Base-by-base conservation (phyloP, 2,113 vertebrate species). In the Alectura lathami region DNA sequence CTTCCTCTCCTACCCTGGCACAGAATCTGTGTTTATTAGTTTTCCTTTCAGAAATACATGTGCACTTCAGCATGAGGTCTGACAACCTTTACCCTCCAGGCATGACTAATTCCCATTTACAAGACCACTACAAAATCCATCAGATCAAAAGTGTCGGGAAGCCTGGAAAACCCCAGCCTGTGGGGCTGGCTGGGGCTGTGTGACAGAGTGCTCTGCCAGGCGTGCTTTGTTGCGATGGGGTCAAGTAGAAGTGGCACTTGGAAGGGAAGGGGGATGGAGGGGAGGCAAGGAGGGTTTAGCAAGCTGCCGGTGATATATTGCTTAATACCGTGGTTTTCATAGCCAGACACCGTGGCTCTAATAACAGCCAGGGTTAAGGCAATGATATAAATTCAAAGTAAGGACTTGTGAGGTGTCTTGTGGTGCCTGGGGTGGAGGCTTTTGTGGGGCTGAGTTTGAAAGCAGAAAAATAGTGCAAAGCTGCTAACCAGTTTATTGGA, bases 61-160 rank as follows among this genome's bases (percentile, higher is more conserved):
- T 95, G 91, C 91, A 80, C 79, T 97, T 95, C 95, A 96, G 94
- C 95, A 86, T 97, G 96, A 96, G 94, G 90, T 85, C 93, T 95
- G 94, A 91, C 94, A 95, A 85, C 95, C 96, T 95, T 89, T 94
- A 94, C 96, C 96, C 90, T 95, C 54, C 66, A 95, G 86, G 93
- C 93, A 92, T 91, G 93, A 94, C 84, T 95, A 93, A 96, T 95
- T 96, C 94, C 88, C 81, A 29, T 91, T 96, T 96, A 95, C 96
- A 97, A 95, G 96, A 66, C 67, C 86, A 70, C 92, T 88, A 95
- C 93, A 94, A 91, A 94, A 96, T 94, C 94, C 88, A 63, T 89
- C 95, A 94, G 94, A 88, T 93, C 79, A 67, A 57, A 75, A 88
- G 78, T 82, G 91, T 90, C 88, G 60, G 96, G 91, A 68, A 96